phyloP scores from a whole-genome alignment of 2,113 vertebrate genomes.

The Callorhinus ursinus region DNA sequence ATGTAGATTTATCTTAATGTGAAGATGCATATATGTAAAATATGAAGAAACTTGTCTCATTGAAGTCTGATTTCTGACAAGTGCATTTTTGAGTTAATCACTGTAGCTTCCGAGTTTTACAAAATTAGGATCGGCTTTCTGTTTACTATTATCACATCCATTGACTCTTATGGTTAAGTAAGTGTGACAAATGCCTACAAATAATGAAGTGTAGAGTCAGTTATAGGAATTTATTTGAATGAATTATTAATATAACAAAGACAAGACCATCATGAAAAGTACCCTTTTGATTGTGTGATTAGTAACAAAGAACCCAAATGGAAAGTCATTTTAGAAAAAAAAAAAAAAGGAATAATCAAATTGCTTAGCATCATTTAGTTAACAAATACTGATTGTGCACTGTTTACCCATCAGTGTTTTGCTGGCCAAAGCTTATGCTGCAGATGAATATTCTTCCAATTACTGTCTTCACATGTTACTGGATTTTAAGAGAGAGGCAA shows the following conservation, averaged over 20 bases:
- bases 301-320: background rate
- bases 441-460: background rate
- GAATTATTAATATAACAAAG: constrained; percentile 12
- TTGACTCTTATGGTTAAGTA: background rate
- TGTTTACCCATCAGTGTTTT: background rate
- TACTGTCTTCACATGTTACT: background rate
- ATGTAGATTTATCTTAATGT: background rate
- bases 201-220: background rate
- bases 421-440: background rate
- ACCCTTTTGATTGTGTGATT: background rate
- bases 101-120: background rate
- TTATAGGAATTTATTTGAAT: background rate
- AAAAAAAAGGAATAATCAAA: background rate
- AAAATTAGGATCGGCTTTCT: background rate
- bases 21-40: background rate
- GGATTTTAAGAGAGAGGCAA: background rate
- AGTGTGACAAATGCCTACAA: background rate
- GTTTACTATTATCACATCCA: background rate
- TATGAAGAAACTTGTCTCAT: background rate
- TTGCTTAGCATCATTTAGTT: background rate
- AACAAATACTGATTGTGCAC: background rate
- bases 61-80: background rate
- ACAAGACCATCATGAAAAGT: background rate
- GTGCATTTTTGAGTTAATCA: background rate
- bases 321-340: background rate